Evolutionary conservation across 2,113 vertebrate genomes (phyloP).

Genomic region (Redunca redunca): DNA sequence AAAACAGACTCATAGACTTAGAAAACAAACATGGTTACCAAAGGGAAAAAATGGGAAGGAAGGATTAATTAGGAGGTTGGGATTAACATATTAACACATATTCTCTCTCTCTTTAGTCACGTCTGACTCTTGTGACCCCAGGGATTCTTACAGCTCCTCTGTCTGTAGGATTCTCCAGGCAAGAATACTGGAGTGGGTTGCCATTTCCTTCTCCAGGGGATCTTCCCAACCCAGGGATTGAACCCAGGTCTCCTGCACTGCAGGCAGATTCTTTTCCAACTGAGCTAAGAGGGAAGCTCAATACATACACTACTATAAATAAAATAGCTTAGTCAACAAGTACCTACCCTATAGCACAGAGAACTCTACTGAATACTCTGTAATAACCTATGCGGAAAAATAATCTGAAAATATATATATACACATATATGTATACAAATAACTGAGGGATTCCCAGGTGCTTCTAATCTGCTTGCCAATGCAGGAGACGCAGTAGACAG

Average conservation of each 20-base stretch:
- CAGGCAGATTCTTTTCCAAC: neutral
- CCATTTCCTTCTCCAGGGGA: neutral
- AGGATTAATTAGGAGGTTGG: neutral
- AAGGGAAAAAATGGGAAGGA: neutral
- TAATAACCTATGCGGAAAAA: neutral
- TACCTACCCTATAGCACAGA: neutral
- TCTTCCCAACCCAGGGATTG: neutral
- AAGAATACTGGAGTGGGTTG: neutral
- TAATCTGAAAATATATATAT: neutral
- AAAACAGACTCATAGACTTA: neutral
- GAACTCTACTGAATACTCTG: neutral
- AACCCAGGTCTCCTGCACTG: neutral
- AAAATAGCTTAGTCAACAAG: neutral
- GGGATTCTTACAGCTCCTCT: neutral
- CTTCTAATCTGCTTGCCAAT: neutral
- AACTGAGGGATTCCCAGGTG: neutral
- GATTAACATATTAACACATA: neutral
- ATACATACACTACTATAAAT: neutral
- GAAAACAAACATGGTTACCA: neutral
- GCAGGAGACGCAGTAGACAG: neutral
- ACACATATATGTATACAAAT: neutral
- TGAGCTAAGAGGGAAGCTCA: neutral
- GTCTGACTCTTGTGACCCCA: neutral
- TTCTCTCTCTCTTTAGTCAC: neutral
- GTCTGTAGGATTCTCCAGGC: neutral